Evolutionary conservation across 2,888 invertebrate genomes (phyloP), one percentile per base, ranked within the genome.

Genomic region (Gisinianus flammeolus): DNA sequence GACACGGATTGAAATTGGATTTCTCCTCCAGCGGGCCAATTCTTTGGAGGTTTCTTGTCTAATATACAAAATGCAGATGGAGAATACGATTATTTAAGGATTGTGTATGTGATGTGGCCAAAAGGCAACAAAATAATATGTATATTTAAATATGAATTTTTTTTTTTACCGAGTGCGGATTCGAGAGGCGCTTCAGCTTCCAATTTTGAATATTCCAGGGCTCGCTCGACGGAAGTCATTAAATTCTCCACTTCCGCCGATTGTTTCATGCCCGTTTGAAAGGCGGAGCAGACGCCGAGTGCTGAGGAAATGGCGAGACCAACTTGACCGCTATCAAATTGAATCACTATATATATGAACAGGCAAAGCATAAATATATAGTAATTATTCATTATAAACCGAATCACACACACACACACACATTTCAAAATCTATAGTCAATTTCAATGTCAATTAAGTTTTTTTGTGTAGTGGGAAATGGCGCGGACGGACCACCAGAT

Each of bases 401-500:
- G n/a, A n/a, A n/a, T n/a, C n/a, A n/a, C n/a, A n/a, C n/a, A n/a
- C n/a, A n/a, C n/a, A n/a, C n/a, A n/a, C n/a, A n/a, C n/a, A n/a
- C 26, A 3, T 64, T 4, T 64, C 26, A 28, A 64, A 64, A 24
- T 64, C 2, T 2, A 28, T 64, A 22, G 12, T 6, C 24, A 58
- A 64, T 64, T 64, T 4, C 22, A 64, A 3, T 64, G 64, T 10
- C 19, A 54, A 54, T 12, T 12, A 54, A 19, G 4, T 64, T 6
- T 6, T 44, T 89, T 88, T 87, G n/a, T n/a, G n/a, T n/a, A n/a
- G n/a, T n/a, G n/a, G n/a, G n/a, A n/a, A n/a, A n/a, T n/a, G n/a
- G n/a, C n/a, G n/a, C n/a, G n/a, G n/a, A n/a, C n/a, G n/a, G n/a
- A 92, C 92, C 89, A 80, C 89, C 88, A 83, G 90, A 89, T 33